A percentile compares a stretch with the other conserved stretches of the same genome.
Conservation (phyloP, 2,888 invertebrate species). For the Crioceris asparagi region DNA sequence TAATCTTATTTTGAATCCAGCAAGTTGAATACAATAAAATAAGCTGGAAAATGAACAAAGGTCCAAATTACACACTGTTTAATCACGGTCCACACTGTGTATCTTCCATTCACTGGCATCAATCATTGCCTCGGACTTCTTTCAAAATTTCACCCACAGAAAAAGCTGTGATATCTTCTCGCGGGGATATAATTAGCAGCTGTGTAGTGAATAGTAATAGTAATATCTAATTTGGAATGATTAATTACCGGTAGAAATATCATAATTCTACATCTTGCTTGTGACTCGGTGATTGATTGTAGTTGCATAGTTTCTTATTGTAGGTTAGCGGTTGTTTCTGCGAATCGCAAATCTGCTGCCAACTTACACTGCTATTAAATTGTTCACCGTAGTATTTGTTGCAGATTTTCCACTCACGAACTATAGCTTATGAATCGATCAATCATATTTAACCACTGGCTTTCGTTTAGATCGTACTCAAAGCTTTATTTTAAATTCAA, state of each 20-base stretch:
- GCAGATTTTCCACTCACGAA: no score
- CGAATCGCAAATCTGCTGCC: no score
- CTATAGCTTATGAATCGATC: no score
- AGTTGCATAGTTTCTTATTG: neutral
- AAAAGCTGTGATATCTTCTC: conserved; percentile 28
- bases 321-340: no score
- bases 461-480: no score
- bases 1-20: no score
- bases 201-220: conserved; percentile 27
- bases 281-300: neutral
- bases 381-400: no score
- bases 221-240: conserved; percentile 32
- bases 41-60: no score
- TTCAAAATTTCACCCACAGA: conserved; percentile 15
- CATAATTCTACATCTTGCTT: neutral
- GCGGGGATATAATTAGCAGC: conserved; percentile 31
- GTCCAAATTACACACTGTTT: conserved; percentile 8
- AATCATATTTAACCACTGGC: no score
- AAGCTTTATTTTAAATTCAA: no score
- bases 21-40: no score
- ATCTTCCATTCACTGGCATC: conserved; percentile 12
- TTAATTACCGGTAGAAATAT: conserved; percentile 22
- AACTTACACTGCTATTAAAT: no score
- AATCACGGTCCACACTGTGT: conserved; percentile 9
- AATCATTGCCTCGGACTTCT: conserved; percentile 17